Conservation (phyloP, 2,797 vertebrate species). For the Acridotheres tristis region DNA sequence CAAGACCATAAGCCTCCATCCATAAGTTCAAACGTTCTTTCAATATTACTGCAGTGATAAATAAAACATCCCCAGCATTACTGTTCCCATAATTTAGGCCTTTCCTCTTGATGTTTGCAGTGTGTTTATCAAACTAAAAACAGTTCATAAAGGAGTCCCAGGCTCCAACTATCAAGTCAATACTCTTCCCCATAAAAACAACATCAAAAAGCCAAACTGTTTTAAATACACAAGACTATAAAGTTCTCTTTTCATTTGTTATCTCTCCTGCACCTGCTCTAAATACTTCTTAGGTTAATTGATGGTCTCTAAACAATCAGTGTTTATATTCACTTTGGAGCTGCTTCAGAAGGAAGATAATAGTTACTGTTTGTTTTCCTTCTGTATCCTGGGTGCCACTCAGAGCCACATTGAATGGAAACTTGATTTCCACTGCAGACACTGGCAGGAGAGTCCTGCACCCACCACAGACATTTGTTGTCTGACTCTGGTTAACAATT, state of each 20-base stretch:
- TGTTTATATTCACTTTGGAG: slow-evolving; percentile 43
- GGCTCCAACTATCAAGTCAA: background rate
- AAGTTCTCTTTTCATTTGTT: slow-evolving; percentile 35
- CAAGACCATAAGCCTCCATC: background rate
- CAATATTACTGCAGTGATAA: background rate
- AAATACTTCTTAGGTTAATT: slow-evolving; percentile 35
- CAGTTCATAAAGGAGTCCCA: background rate
- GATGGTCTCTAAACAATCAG: slow-evolving; percentile 10
- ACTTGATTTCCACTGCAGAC: background rate
- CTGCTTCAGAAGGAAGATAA: slow-evolving; percentile 36
- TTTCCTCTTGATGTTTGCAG: background rate
- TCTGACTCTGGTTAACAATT: background rate
- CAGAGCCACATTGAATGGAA: background rate
- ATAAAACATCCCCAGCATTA: background rate
- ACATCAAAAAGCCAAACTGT: slow-evolving; percentile 40
- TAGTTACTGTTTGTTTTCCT: slow-evolving; percentile 28
- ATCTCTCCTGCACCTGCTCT: slow-evolving; percentile 35
- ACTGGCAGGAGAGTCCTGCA: background rate
- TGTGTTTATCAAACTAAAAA: slow-evolving; percentile 6
- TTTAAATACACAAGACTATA: slow-evolving; percentile 9
- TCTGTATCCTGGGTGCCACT: background rate
- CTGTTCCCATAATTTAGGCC: background rate
- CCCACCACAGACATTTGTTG: background rate
- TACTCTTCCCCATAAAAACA: background rate
- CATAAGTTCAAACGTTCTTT: background rate